Evolutionary conservation across 1,140 invertebrate species (phyloP), one percentile per base, ranked within the genome.

Genomic region (Zelostemma sp.): DNA sequence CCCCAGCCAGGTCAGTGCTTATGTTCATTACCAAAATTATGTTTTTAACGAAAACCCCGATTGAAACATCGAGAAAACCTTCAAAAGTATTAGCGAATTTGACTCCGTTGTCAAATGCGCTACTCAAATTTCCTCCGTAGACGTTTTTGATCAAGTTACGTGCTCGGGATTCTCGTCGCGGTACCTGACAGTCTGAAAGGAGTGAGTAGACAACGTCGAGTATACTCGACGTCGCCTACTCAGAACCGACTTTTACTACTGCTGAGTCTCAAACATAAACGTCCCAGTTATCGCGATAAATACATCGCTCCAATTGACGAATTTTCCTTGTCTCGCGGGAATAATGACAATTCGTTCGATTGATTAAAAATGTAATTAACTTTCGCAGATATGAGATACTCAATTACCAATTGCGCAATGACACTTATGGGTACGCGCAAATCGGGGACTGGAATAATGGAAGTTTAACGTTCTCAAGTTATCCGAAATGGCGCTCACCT

Each of bases 311-410:
- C n/a, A n/a, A 28, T 28, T 8, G 25, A 28, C 25, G 25, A 28
- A 28, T 28, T 28, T 28, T 8, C 25, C 25, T 28, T 8, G 8
- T 28, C 8, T 8, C 8, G 8, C n/a, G n/a, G 8, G 8, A 28
- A 8, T 28, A 28, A 8, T 28, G 8, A 28, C 3, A 28, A 28
- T 28, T 28, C 25, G 25, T 28, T 4, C 3, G 25, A 28, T 28
- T 8, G 8, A 8, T n/a, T n/a, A n/a, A 28, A 28, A 28, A 28
- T 28, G 3, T 8, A 28, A 28, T 28, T 4, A 8, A 28, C 3
- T 59, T 56, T 48, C 25, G 11, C 72, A 92, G 91, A 79, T 96
- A 96, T 80, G 93, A 95, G 74, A 93, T 95, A 59, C 89, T 96
- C 81, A 95, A 95, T 80, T 95, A 91, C 83, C 92, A 94, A 81